Conservation (phyloP, 2,888 invertebrate species). For the Alloplasta piceator region DNA sequence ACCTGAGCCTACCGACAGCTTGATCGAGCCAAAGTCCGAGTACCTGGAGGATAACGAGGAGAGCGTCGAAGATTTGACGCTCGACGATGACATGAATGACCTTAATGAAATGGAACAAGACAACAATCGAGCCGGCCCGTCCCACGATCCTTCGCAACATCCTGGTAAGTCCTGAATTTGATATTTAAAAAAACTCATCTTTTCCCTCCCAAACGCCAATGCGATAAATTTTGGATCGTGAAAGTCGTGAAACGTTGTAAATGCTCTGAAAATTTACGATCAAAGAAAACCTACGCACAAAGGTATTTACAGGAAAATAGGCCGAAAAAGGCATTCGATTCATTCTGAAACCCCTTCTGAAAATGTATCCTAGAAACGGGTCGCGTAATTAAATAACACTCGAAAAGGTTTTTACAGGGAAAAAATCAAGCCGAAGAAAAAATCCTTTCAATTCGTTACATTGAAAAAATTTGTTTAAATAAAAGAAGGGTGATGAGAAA, state of each 20-base stretch:
- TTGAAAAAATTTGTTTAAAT: no score
- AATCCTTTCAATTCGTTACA: not conserved
- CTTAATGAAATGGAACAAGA: conserved; percentile 89
- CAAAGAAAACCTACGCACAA: not conserved
- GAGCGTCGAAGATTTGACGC: conserved; percentile 93
- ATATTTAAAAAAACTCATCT: conserved; percentile 70
- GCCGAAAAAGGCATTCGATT: not conserved
- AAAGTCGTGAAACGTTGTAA: conserved; percentile 22
- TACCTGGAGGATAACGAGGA: conserved; percentile 89
- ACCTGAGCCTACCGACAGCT: conserved; percentile 84
- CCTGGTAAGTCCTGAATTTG: conserved; percentile 84
- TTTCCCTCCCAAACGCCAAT: not conserved
- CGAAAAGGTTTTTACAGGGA: not conserved
- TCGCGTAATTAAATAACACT: no score
- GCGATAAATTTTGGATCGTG: conserved; percentile 44
- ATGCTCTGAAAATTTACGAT: conserved; percentile 13
- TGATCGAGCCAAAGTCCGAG: conserved; percentile 90
- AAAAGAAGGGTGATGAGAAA: no score
- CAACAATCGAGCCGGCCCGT: conserved; percentile 88
- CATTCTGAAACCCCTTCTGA: no score
- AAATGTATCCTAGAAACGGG: no score
- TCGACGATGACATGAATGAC: conserved; percentile 90
- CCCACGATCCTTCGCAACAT: conserved; percentile 86
- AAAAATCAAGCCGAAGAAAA: conserved; percentile 6
- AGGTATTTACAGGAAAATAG: conserved; percentile 21